A percentile compares a stretch with the other conserved stretches of the same genome.
phyloP scores from a whole-genome alignment of 2,888 invertebrate species.

The Allolobophora icterica region DNA sequence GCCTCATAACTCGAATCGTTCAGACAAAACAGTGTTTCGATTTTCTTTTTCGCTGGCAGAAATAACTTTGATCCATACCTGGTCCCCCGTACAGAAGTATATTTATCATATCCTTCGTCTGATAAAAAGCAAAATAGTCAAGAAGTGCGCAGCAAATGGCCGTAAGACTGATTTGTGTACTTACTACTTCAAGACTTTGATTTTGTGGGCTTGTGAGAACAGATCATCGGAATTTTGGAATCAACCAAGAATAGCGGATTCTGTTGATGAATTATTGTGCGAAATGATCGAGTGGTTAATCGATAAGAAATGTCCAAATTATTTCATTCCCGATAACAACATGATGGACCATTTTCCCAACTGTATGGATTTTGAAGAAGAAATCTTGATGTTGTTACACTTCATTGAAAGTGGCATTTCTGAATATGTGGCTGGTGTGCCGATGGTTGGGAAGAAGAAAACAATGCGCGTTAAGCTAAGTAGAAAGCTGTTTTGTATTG shows the following conservation, averaged over 20 bases:
- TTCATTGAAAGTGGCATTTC: neutral
- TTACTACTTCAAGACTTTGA: conserved; percentile 7
- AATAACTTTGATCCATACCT: neutral
- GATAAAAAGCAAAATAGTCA: neutral
- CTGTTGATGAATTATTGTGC: neutral
- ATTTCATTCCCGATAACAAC: neutral
- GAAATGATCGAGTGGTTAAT: conserved; percentile 17
- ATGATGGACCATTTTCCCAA: neutral
- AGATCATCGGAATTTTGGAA: neutral
- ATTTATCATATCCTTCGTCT: neutral
- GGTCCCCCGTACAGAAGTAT: neutral
- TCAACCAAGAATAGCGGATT: neutral
- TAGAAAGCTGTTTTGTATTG: neutral
- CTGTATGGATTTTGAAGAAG: too few relatives aligned
- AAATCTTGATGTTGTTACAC: too few relatives aligned
- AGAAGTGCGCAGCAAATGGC: neutral
- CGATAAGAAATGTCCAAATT: neutral
- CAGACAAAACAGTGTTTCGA: neutral
- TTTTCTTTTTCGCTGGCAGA: conserved; percentile 2
- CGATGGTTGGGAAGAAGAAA: neutral
- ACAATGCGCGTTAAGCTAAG: neutral
- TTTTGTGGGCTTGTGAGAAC: conserved; percentile 11
- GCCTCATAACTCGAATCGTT: neutral
- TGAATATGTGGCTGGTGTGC: neutral
- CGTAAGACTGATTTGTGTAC: neutral